Evolutionary conservation across 2,113 vertebrate species (phyloP).

Genomic region (Mustela lutreola): DNA sequence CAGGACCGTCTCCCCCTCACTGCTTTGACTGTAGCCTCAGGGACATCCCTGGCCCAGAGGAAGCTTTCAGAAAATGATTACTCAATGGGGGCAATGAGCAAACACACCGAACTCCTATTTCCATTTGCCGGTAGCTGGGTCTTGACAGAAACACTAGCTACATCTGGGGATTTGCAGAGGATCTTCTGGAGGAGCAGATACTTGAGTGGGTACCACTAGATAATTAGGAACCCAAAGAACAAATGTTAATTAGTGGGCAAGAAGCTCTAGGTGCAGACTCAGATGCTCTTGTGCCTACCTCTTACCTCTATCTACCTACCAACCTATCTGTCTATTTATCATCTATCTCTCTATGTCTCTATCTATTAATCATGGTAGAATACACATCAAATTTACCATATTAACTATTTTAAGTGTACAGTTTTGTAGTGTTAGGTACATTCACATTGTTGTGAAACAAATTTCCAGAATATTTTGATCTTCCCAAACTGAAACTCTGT

Average conservation of each 20-base stretch:
- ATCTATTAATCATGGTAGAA: background rate
- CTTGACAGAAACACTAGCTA: background rate
- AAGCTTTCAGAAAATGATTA: background rate
- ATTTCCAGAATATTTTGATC: background rate
- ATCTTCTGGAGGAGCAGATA: background rate
- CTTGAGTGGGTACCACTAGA: background rate
- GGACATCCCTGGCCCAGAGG: background rate
- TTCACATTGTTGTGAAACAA: background rate
- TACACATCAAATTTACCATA: background rate
- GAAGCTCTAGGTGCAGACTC: background rate
- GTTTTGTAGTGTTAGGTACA: conserved; percentile 13
- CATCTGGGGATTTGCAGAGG: background rate
- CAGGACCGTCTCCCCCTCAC: background rate
- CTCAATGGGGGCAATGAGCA: background rate
- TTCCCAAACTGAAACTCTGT: background rate
- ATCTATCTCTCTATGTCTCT: background rate
- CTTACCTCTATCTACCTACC: too few relatives aligned
- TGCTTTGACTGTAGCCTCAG: background rate
- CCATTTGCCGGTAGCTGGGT: background rate
- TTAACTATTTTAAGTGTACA: background rate
- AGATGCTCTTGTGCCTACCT: background rate
- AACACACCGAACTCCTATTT: background rate
- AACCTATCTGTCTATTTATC: background rate
- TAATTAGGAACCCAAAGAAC: background rate
- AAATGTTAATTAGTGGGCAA: background rate